Percentiles rank a stretch among this genome's conserved stretches.
These are phyloP conservation scores for Planococcus citri DNA, from an alignment of 1,140 invertebrate genomes.

Conservation along the genomic window DNA sequence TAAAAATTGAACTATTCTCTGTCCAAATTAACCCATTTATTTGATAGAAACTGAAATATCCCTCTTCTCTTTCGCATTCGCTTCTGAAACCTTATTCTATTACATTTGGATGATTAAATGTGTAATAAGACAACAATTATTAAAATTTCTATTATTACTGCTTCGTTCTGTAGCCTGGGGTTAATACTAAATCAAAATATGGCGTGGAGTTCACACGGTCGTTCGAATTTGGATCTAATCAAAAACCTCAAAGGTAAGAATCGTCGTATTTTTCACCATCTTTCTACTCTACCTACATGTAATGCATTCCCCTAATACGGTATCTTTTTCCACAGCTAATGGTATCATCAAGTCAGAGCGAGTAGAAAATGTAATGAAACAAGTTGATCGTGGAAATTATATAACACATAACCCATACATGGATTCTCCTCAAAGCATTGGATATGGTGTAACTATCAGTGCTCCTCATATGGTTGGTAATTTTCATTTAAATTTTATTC, in stretches of 20 bases:
- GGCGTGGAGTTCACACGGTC: constrained; percentile 66
- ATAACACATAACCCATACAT: constrained; percentile 62
- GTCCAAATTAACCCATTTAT: no score
- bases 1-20: no score
- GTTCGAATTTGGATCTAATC: constrained; percentile 70
- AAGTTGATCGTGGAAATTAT: constrained; percentile 75
- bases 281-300: not conserved
- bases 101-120: no score
- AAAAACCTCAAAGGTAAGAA: constrained; percentile 63
- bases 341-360: constrained; percentile 64
- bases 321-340: constrained; percentile 52
- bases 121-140: no score
- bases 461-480: constrained; percentile 91
- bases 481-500: constrained; percentile 17
- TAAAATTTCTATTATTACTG: not conserved
- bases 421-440: constrained; percentile 80
- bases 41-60: no score
- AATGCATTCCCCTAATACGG: no score
- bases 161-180: not conserved
- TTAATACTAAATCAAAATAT: constrained; percentile 16
- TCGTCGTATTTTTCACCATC: no score
- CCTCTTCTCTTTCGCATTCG: no score
- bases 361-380: constrained; percentile 71
- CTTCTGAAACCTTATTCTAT: no score
- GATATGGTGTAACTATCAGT: constrained; percentile 86